phyloP scores from a whole-genome alignment of 2,797 vertebrate species.

The Triplophysa bombifrons region DNA sequence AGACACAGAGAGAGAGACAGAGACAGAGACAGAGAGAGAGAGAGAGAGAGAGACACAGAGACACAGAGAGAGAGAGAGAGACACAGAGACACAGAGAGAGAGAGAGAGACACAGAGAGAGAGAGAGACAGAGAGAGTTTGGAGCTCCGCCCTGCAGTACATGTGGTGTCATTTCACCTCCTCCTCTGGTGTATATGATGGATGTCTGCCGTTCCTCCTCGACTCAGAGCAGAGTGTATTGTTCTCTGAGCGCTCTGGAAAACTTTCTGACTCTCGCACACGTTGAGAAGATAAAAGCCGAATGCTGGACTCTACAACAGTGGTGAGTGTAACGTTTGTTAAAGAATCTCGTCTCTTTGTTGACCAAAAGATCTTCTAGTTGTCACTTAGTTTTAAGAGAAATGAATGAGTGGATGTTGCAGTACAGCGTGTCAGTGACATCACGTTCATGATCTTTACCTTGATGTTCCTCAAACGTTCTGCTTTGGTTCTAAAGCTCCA shows the following conservation, averaged over 20 bases:
- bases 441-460: neutral
- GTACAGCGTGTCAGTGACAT: neutral
- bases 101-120: neutral
- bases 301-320: conserved; percentile 24
- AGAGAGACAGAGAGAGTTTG: conserved; percentile 18
- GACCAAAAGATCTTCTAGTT: neutral
- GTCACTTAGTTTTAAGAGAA: neutral
- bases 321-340: conserved; percentile 53
- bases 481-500: neutral
- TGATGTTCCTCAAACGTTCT: neutral
- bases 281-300: conserved; percentile 26
- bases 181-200: conserved; percentile 56
- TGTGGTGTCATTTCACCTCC: conserved; percentile 45
- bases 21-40: too few relatives aligned
- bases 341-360: conserved; percentile 11
- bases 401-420: neutral
- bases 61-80: too few relatives aligned
- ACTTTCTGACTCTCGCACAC: conserved; percentile 55
- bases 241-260: conserved; percentile 64
- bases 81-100: too few relatives aligned
- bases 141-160: conserved; percentile 38
- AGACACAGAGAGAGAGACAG: too few relatives aligned
- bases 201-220: conserved; percentile 50
- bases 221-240: conserved; percentile 67
- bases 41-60: too few relatives aligned